Evolutionary conservation across 2,113 vertebrate species (phyloP).

Genomic region (Lophochroa leadbeateri): DNA sequence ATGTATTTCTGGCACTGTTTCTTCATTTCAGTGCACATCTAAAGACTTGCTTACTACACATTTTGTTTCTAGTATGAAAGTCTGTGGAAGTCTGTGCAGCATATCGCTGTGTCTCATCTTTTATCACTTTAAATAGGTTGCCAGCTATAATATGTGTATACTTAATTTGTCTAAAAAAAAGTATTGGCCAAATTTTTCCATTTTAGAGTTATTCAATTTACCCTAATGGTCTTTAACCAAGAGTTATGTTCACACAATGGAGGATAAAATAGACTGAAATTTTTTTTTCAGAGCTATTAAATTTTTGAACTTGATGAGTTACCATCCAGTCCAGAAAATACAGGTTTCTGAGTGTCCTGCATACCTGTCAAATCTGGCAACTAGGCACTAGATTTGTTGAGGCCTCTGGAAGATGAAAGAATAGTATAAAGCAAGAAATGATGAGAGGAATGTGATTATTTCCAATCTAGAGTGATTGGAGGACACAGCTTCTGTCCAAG

Average conservation of each 20-base stretch:
- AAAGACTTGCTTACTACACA: neutral
- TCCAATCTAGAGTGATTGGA: neutral
- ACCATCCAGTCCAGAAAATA: neutral
- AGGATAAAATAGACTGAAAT: conserved; percentile 56
- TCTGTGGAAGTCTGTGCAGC: neutral
- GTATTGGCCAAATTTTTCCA: conserved; percentile 63
- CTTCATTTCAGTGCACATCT: neutral
- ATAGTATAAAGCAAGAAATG: neutral
- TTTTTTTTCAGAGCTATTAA: conserved; percentile 63
- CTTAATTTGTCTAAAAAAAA: conserved; percentile 65
- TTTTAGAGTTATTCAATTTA: conserved; percentile 72
- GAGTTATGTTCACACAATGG: conserved; percentile 68
- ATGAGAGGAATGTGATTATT: neutral
- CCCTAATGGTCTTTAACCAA: conserved; percentile 75
- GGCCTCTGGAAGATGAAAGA: conserved; percentile 7
- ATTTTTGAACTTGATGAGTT: conserved; percentile 40
- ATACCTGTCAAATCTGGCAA: neutral
- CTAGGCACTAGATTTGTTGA: neutral
- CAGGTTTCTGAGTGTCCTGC: neutral
- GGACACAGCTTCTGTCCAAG: neutral
- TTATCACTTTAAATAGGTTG: conserved; percentile 38
- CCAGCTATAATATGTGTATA: neutral
- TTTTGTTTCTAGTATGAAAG: neutral
- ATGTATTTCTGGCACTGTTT: neutral
- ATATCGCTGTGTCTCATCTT: neutral